Percentiles rank a stretch among this genome's conserved stretches.
These are phyloP conservation scores for Vireo altiloquus DNA, from an alignment of 2,113 vertebrate species.

Conservation along the genomic window DNA sequence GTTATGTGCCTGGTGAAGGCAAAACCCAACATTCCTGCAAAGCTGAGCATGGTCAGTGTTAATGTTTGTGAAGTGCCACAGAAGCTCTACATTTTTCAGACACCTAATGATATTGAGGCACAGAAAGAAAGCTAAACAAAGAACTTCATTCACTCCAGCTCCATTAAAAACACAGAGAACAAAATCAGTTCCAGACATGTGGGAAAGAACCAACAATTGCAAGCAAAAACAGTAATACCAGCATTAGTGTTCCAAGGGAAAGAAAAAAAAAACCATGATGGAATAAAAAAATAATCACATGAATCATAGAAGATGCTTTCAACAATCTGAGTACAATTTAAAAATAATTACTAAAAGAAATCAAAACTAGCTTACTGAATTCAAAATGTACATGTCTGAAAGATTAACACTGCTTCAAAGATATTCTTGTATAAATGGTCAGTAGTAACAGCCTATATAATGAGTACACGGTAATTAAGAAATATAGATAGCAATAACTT, in stretches of 20 bases:
- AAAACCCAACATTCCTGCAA: neutral
- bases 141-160: conserved; percentile 41
- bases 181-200: conserved; percentile 55
- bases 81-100: conserved; percentile 30
- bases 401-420: neutral
- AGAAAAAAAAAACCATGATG: neutral
- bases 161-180: neutral
- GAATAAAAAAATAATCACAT: neutral
- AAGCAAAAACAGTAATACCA: conserved; percentile 9
- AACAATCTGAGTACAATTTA: neutral
- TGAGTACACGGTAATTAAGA: neutral
- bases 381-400: neutral
- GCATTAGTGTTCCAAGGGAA: conserved; percentile 5
- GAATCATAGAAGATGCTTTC: conserved; percentile 1
- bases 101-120: conserved; percentile 24
- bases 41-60: neutral
- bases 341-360: neutral
- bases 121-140: conserved; percentile 50
- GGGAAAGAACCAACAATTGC: conserved; percentile 12
- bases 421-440: neutral
- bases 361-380: neutral
- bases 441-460: neutral
- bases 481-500: neutral
- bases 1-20: neutral
- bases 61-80: neutral